phyloP scores from a whole-genome alignment of 2,888 invertebrate species.

The Aradus depressus region DNA sequence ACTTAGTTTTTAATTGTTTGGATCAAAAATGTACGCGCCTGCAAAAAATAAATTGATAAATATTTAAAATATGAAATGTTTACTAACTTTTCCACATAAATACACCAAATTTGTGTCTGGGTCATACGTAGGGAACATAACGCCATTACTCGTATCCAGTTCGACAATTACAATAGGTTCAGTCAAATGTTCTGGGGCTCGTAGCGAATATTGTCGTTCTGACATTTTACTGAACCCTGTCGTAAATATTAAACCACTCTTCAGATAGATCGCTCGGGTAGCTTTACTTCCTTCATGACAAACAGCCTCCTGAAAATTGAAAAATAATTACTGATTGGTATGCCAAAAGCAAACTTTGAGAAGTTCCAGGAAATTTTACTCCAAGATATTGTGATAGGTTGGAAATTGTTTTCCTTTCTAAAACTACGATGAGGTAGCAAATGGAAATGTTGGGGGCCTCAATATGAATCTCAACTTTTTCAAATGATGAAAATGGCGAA shows the following conservation, averaged over 20 bases:
- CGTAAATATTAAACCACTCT: conserved; percentile 84
- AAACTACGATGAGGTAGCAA: too few species aligned
- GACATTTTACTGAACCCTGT: conserved; percentile 98
- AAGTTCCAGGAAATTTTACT: too few species aligned
- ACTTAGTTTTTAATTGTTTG: too few species aligned
- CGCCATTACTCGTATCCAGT: conserved; percentile 89
- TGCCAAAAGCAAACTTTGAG: too few species aligned
- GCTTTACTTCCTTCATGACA: conserved; percentile 91
- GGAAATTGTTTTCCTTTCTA: too few species aligned
- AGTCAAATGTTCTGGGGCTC: conserved; percentile 74
- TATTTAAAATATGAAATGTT: not conserved
- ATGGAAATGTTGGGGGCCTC: too few species aligned
- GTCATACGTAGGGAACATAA: conserved; percentile 94
- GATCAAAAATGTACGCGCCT: not conserved
- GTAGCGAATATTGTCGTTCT: conserved; percentile 91
- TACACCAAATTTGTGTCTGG: conserved; percentile 90
- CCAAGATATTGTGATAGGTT: too few species aligned
- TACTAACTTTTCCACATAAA: conserved; percentile 73
- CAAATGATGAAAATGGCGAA: too few species aligned
- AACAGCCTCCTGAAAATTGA: conserved; percentile 52
- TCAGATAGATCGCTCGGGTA: conserved; percentile 76
- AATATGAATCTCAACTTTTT: too few species aligned
- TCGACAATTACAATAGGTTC: conserved; percentile 89
- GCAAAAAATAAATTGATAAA: not conserved
- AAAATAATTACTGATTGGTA: too few species aligned